These are phyloP conservation scores for Heliconius charithonia DNA, from an alignment of 2,888 invertebrate species.

Conservation along the genomic window DNA sequence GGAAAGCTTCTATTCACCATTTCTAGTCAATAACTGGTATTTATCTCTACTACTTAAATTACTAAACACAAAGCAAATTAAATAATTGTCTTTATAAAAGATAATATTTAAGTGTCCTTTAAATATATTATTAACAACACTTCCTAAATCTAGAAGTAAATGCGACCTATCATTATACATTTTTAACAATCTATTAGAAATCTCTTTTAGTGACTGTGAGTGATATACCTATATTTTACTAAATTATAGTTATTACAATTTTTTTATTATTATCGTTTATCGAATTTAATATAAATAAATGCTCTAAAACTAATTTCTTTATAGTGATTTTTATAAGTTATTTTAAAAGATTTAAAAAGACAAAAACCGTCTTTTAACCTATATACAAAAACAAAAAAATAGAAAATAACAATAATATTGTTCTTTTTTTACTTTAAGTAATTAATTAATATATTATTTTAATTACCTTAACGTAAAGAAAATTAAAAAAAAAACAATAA, in stretches of 20 bases:
- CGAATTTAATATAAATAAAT: neutral
- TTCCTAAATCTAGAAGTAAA: slow-evolving; percentile 1
- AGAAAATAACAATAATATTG: no score
- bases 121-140: neutral
- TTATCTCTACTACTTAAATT: neutral
- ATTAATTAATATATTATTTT: no score
- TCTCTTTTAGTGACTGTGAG: slow-evolving; percentile 20
- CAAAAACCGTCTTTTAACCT: no score
- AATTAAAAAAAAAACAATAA: neutral
- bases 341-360: no score
- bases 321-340: neutral
- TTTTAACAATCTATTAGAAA: neutral
- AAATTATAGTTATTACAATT: neutral
- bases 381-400: no score
- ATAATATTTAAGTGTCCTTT: slow-evolving; percentile 11
- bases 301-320: neutral
- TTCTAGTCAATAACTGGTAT: neutral
- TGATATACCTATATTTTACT: neutral
- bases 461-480: neutral
- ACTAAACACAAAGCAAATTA: slow-evolving; percentile 7
- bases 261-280: neutral
- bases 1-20: neutral
- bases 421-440: no score
- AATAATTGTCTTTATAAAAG: slow-evolving; percentile 42
- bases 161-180: neutral